A percentile compares a stretch with the other conserved stretches of the same genome.
Evolutionary conservation across 2,888 invertebrate genomes (phyloP).

Genomic region (Mimas tiliae): DNA sequence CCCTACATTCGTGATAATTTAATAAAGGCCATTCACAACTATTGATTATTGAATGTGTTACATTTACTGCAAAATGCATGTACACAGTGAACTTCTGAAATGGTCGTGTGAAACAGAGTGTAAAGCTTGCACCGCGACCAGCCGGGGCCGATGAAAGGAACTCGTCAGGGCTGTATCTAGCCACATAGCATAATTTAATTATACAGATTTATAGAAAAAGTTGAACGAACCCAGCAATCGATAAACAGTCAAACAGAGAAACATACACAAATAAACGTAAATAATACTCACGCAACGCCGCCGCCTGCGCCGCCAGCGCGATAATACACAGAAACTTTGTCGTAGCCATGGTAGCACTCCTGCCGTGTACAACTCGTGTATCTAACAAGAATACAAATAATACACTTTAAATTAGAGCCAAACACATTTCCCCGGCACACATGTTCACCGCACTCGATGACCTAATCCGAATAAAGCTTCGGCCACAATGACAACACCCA

Average conservation of each 20-base stretch:
- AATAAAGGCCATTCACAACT: constrained; percentile 2
- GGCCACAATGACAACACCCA: constrained; percentile 84
- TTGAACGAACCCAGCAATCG: constrained; percentile 25
- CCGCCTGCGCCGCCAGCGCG: constrained; percentile 67
- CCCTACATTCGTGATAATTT: not conserved
- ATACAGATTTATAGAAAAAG: constrained; percentile 26
- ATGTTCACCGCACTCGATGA: constrained; percentile 80
- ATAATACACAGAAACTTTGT: constrained; percentile 68
- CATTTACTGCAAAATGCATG: not conserved
- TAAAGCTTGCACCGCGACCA: constrained; percentile 18
- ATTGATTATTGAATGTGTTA: not conserved
- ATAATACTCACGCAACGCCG: constrained; percentile 73
- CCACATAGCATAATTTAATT: constrained; percentile 19
- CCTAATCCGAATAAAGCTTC: constrained; percentile 80
- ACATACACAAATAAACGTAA: constrained; percentile 13
- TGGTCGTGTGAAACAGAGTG: constrained; percentile 28
- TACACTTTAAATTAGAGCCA: constrained; percentile 60
- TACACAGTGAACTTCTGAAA: constrained; percentile 8
- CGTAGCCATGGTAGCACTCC: constrained; percentile 72
- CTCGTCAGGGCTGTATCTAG: not conserved
- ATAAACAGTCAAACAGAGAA: constrained; percentile 3
- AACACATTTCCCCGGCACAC: constrained; percentile 77
- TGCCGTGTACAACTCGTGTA: constrained; percentile 69
- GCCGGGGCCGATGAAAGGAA: constrained; percentile 24
- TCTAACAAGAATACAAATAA: constrained; percentile 78